Evolutionary conservation across 2,888 invertebrate genomes (phyloP).

Genomic region (Eupithecia subfuscata): DNA sequence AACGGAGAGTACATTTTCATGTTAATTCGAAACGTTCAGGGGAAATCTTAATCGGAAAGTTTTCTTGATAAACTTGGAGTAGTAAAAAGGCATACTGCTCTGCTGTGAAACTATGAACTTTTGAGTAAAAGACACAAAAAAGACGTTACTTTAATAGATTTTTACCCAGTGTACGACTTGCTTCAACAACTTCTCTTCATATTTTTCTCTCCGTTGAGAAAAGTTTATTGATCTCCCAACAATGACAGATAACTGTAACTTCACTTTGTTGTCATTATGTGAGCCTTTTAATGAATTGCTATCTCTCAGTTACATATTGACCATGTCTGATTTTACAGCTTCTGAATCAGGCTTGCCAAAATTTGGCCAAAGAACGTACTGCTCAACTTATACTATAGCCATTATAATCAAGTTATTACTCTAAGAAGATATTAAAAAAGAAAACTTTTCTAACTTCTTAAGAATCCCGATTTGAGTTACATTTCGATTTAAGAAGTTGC

Average conservation of each 20-base stretch:
- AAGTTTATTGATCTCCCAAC: not conserved
- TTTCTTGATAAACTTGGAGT: conserved; percentile 46
- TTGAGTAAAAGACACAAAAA: not conserved
- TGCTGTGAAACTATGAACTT: not conserved
- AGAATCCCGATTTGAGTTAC: conserved; percentile 51
- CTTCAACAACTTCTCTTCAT: not conserved
- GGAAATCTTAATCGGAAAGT: conserved; percentile 61
- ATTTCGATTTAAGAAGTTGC: conserved; percentile 70
- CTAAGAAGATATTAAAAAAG: conserved; percentile 35
- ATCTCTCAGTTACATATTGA: not conserved
- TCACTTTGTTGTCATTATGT: not conserved
- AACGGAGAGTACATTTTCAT: conserved; percentile 62
- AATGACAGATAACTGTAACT: not conserved
- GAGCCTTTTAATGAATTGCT: not conserved
- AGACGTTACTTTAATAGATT: not conserved
- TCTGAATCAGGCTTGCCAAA: not conserved
- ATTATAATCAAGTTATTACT: conserved; percentile 9
- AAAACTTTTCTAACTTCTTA: conserved; percentile 42
- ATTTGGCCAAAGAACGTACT: not conserved
- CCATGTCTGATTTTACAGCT: not conserved
- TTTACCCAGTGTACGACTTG: not conserved
- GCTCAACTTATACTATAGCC: not conserved
- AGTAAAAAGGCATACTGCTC: conserved; percentile 5
- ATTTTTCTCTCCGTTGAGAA: not conserved
- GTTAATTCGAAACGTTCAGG: conserved; percentile 56